phyloP scores from a whole-genome alignment of 2,888 invertebrate species.

The Cheilosia soror region DNA sequence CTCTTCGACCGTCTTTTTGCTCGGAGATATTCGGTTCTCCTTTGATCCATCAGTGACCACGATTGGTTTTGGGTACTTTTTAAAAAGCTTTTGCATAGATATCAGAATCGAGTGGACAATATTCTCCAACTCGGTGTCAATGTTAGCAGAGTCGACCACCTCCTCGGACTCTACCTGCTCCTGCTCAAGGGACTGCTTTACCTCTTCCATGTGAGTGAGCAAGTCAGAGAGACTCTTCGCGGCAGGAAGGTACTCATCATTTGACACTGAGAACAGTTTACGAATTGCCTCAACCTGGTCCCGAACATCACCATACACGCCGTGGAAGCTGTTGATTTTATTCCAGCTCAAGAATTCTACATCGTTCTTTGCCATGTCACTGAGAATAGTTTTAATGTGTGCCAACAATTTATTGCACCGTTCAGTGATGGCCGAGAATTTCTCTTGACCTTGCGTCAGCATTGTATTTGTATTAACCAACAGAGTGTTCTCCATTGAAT shows the following conservation, averaged over 20 bases:
- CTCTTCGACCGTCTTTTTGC: slow-evolving; percentile 51
- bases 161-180: slow-evolving; percentile 42
- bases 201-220: slow-evolving; percentile 71
- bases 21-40: slow-evolving; percentile 70
- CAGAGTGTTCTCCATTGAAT: slow-evolving; percentile 77
- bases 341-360: slow-evolving; percentile 79
- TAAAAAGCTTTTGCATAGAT: slow-evolving; percentile 86
- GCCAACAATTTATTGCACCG: slow-evolving; percentile 76
- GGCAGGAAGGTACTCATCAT: slow-evolving; percentile 78
- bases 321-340: slow-evolving; percentile 71
- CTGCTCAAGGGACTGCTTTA: slow-evolving; percentile 8
- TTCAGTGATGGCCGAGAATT: slow-evolving; percentile 72
- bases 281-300: slow-evolving; percentile 36
- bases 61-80: slow-evolving; percentile 82
- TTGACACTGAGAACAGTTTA: slow-evolving; percentile 32
- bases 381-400: slow-evolving; percentile 76
- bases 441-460: slow-evolving; percentile 72
- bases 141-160: slow-evolving; percentile 75
- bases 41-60: slow-evolving; percentile 14
- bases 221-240: slow-evolving; percentile 79
- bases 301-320: slow-evolving; percentile 27
- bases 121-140: slow-evolving; percentile 83
- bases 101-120: slow-evolving; percentile 85
- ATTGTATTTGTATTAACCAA: slow-evolving; percentile 64
- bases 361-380: slow-evolving; percentile 78